Evolutionary conservation across 2,113 vertebrate genomes (phyloP).

Genomic region (Pangasianodon hypophthalmus): DNA sequence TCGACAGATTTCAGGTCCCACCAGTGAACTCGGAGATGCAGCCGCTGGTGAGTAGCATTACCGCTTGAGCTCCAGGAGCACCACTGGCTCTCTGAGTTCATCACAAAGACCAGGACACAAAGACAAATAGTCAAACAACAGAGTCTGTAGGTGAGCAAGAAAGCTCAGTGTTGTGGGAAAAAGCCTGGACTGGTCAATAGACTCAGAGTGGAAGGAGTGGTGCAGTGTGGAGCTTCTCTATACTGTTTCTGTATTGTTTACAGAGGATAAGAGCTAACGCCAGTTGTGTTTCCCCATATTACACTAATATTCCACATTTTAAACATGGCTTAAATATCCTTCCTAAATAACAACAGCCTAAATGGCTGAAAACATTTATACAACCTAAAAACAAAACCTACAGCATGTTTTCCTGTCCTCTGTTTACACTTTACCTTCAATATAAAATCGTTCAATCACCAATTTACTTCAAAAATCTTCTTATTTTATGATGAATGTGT

Average conservation of each 20-base stretch:
- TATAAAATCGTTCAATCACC: not conserved
- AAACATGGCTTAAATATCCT: not conserved
- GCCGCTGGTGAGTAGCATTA: slow-evolving; percentile 82
- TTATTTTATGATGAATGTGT: not conserved
- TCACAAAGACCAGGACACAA: not conserved
- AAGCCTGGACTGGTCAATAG: not conserved
- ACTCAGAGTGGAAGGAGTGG: no score
- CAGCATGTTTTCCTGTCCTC: not conserved
- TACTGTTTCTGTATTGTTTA: not conserved
- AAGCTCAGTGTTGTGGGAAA: not conserved
- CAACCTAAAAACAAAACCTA: not conserved
- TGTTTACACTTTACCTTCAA: not conserved
- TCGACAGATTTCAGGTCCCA: slow-evolving; percentile 92
- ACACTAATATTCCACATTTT: no score
- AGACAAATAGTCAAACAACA: not conserved
- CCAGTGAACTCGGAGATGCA: slow-evolving; percentile 90
- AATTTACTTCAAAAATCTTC: no score
- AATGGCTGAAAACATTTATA: not conserved
- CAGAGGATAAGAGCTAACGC: not conserved
- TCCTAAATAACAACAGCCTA: not conserved
- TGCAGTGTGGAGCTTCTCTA: not conserved
- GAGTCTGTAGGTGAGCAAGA: not conserved
- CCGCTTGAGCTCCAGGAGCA: no score
- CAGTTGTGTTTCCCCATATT: no score
- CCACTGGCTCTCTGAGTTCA: not conserved